Evolutionary conservation across 2,113 vertebrate species (phyloP), one percentile per base, ranked within the genome.

Genomic region (Chaetodon auriga): DNA sequence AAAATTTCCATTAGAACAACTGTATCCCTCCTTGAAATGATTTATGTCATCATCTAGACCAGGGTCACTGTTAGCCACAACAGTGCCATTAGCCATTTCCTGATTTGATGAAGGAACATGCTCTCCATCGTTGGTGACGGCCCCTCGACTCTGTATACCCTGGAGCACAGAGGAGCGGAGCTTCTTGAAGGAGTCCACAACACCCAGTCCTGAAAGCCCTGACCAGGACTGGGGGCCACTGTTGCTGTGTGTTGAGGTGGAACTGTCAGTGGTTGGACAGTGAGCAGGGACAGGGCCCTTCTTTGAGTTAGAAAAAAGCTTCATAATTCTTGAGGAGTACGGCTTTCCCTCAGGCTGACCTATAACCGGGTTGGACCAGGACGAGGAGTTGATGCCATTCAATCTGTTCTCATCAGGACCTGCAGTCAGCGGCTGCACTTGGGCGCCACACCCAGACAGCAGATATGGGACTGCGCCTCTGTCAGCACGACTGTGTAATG

Each of bases 181-280:
- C 82, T 98, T 99, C 90, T 98, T 99, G 82, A 99, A 99, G 48
- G 97, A 97, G 16, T 97, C 96, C 95, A 98, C 96, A 80, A 98
- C 97, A 46, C 93, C 96, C 38, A 99, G 93, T 62, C 96, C 96
- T 68, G 97, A 93, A 25, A 98, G 93, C n/a, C 96, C 96, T 16
- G 96, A 93, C 97, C 97, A 97, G 0, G 97, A 93, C 58, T 97
- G 96, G 0, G 96, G 89, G 72, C 38, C 92, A 1, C 73, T 58
- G 55, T 58, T 93, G 57, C 82, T 46, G 74, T 95, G 89, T 53
- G 94, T 68, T 0, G 96, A 94, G 60, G 83, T 91, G 41, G 96
- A 91, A 84, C 94, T 85, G 25, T 97, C 96, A 0, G 92, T 35
- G 45, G 84, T 80, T 16, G 72, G 46, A 75, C 78, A 83, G 23